Conservation (phyloP, 2,888 invertebrate genomes). For the Lysandra coridon region DNA sequence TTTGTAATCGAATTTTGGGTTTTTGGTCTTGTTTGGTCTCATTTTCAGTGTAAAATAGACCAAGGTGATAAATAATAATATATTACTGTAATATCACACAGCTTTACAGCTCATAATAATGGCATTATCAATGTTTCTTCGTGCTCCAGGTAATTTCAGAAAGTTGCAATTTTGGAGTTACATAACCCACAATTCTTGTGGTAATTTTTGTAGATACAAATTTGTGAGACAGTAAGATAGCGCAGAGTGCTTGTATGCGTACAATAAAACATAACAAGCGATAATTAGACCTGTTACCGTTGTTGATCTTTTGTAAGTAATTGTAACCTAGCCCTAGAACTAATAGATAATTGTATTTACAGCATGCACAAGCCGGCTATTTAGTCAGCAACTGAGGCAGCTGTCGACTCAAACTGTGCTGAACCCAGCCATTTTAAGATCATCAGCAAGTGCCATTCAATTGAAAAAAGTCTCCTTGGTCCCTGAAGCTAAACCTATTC, state of each 20-base stretch:
- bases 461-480: constrained; percentile 47
- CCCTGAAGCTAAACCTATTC: constrained; percentile 53
- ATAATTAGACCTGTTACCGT: not conserved
- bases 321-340: not conserved
- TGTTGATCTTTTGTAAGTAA: not conserved
- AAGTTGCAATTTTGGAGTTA: constrained; percentile 50
- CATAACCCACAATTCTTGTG: constrained; percentile 57
- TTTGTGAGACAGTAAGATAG: not conserved
- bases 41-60: constrained; percentile 12
- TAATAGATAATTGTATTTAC: constrained; percentile 41
- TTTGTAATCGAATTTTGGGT: not conserved
- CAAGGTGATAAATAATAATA: constrained; percentile 12
- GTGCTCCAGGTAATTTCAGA: constrained; percentile 57
- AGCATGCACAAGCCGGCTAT: constrained; percentile 57
- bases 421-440: constrained; percentile 42
- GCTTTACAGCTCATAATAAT: constrained; percentile 44
- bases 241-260: not conserved
- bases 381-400: constrained; percentile 59
- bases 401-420: constrained; percentile 55
- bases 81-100: not conserved
- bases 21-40: constrained; percentile 16
- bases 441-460: constrained; percentile 47
- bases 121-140: constrained; percentile 71
- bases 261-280: not conserved
- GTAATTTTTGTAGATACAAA: not conserved